phyloP scores from a whole-genome alignment of 2,113 vertebrate species.

The Felis chaus region DNA sequence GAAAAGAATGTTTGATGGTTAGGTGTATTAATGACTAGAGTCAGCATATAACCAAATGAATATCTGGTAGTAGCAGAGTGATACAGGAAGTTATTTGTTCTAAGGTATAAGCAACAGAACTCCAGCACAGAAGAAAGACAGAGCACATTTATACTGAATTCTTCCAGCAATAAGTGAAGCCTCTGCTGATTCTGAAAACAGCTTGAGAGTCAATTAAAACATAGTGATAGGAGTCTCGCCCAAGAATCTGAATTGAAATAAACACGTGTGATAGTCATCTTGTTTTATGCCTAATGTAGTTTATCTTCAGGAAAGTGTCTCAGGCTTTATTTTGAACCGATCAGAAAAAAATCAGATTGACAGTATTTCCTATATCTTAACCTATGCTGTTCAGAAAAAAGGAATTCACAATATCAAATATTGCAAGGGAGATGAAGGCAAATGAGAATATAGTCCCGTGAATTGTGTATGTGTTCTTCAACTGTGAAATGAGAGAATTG shows the following conservation, averaged over 20 bases:
- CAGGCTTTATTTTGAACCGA: background rate
- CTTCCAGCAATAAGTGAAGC: background rate
- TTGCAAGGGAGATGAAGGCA: background rate
- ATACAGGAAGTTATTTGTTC: background rate
- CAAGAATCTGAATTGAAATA: background rate
- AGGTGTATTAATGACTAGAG: background rate
- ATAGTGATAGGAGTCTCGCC: background rate
- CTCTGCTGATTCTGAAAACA: background rate
- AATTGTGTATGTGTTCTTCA: background rate
- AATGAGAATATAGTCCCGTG: background rate
- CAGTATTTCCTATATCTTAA: background rate
- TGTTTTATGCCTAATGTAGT: background rate
- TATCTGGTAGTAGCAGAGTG: background rate
- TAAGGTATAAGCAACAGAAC: background rate
- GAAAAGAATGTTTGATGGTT: background rate
- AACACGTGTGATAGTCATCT: background rate
- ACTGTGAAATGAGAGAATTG: background rate
- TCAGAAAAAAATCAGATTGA: background rate
- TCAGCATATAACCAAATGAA: background rate
- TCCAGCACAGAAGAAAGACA: background rate
- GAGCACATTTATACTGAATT: background rate
- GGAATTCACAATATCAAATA: background rate
- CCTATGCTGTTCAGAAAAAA: background rate
- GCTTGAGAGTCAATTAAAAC: background rate
- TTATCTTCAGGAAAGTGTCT: background rate